These are phyloP conservation scores for Sitodiplosis mosellana DNA, from an alignment of 1,140 invertebrate species.

Conservation along the genomic window DNA sequence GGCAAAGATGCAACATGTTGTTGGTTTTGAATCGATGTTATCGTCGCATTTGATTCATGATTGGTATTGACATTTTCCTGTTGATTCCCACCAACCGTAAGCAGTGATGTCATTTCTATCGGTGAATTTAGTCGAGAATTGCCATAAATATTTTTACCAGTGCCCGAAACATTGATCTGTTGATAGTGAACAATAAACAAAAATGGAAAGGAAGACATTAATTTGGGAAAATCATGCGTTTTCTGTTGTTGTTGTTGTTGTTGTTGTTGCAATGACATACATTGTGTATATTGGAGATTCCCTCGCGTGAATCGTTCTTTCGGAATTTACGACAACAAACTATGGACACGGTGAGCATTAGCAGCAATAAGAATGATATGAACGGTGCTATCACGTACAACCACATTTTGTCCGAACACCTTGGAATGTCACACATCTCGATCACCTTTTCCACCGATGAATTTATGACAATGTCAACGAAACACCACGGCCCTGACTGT, in stretches of 20 bases:
- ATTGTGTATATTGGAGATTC: conserved; percentile 39
- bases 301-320: too few relatives aligned
- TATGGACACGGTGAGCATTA: conserved; percentile 23
- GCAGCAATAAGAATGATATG: conserved; percentile 19
- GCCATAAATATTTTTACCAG: conserved; percentile 63
- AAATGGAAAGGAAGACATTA: too few relatives aligned
- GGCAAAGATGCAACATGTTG: neutral
- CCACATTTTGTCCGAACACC: conserved; percentile 53
- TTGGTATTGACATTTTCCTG: neutral
- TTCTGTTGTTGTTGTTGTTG: too few relatives aligned
- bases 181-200: conserved; percentile 1
- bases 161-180: conserved; percentile 40
- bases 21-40: neutral
- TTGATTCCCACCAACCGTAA: conserved; percentile 30
- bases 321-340: conserved; percentile 32
- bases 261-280: conserved; percentile 15
- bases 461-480: conserved; percentile 49
- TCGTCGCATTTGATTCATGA: neutral
- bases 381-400: conserved; percentile 32
- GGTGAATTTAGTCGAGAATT: conserved; percentile 42
- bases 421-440: conserved; percentile 66
- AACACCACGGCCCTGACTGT: conserved; percentile 80
- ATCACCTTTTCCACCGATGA: conserved; percentile 34
- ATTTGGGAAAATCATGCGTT: too few relatives aligned
- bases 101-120: conserved; percentile 58